Conservation (phyloP, 1,140 invertebrate species). For the Aphaenogaster floridana region DNA sequence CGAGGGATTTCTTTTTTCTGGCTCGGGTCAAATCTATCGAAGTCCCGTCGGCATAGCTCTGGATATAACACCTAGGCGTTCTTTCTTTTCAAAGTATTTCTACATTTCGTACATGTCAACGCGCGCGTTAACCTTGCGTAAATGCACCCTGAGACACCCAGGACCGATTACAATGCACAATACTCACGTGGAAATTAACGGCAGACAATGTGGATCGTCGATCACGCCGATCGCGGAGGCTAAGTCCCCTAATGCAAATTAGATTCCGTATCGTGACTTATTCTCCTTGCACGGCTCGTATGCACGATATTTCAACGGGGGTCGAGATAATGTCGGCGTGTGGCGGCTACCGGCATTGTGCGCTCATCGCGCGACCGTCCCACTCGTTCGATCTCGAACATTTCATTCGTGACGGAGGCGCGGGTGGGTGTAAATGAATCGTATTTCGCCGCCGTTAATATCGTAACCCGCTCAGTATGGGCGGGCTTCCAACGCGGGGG, state of each 20-base stretch:
- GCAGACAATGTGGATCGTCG: conserved; percentile 45
- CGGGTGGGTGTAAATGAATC: conserved; percentile 77
- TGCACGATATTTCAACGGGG: conserved; percentile 76
- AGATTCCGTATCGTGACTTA: conserved; percentile 63
- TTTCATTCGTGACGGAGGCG: conserved; percentile 70
- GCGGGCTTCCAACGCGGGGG: conserved; percentile 56
- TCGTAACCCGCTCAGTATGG: conserved; percentile 69
- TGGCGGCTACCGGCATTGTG: conserved; percentile 71
- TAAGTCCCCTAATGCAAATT: conserved; percentile 45
- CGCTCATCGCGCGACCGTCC: conserved; percentile 74
- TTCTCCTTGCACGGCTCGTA: conserved; percentile 57
- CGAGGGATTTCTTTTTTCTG: conserved; percentile 24
- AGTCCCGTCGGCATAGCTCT: background rate
- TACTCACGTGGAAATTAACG: conserved; percentile 40
- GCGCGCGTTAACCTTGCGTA: background rate
- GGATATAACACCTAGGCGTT: background rate
- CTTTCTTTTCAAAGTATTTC: background rate
- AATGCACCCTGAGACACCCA: background rate
- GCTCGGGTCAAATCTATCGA: conserved; percentile 50
- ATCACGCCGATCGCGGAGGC: conserved; percentile 5
- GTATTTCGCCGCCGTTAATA: conserved; percentile 74
- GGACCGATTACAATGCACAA: conserved; percentile 6
- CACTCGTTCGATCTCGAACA: conserved; percentile 75
- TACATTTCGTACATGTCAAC: background rate
- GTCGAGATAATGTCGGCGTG: conserved; percentile 75